Percentiles rank a stretch among this genome's conserved stretches.
These are phyloP conservation scores for Drosophila nr. perissopoda DNA, from an alignment of 2,888 invertebrate genomes.

Conservation along the genomic window DNA sequence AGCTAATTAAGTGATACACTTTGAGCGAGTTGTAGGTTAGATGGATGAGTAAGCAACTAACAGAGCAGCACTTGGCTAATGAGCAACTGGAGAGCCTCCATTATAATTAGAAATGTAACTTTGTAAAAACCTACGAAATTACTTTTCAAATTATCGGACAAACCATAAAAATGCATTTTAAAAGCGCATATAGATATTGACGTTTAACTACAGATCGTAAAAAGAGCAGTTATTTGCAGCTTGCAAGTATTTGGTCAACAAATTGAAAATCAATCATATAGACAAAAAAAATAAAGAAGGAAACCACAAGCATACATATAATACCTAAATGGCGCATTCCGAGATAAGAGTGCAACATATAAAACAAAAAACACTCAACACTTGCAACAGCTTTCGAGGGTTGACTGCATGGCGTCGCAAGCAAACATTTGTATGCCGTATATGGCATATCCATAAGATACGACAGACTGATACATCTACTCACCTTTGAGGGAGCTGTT, in stretches of 20 bases:
- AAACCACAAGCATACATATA: conserved; percentile 10
- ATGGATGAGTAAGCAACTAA: conserved; percentile 30
- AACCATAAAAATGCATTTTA: not conserved
- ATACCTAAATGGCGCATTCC: conserved; percentile 51
- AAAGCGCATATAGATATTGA: not conserved
- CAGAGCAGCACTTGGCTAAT: conserved; percentile 19
- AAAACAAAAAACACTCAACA: conserved; percentile 46
- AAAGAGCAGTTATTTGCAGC: conserved; percentile 20
- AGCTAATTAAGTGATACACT: conserved; percentile 71
- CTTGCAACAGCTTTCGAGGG: conserved; percentile 48
- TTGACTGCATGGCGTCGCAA: conserved; percentile 24
- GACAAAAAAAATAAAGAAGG: conserved; percentile 2
- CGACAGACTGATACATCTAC: conserved; percentile 39
- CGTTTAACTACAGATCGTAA: not conserved
- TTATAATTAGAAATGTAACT: conserved; percentile 1
- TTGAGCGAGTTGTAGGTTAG: conserved; percentile 23
- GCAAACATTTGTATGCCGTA: conserved; percentile 59
- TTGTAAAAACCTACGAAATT: not conserved
- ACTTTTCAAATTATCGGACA: not conserved
- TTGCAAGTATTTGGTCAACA: conserved; percentile 35
- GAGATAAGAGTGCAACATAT: conserved; percentile 40
- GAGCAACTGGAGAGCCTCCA: conserved; percentile 1
- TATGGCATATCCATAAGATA: conserved; percentile 64
- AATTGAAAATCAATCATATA: conserved; percentile 32
- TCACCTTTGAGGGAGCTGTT: conserved; percentile 84